These are phyloP conservation scores for Xestia ashworthii DNA, from an alignment of 2,888 invertebrate genomes.

Conservation along the genomic window DNA sequence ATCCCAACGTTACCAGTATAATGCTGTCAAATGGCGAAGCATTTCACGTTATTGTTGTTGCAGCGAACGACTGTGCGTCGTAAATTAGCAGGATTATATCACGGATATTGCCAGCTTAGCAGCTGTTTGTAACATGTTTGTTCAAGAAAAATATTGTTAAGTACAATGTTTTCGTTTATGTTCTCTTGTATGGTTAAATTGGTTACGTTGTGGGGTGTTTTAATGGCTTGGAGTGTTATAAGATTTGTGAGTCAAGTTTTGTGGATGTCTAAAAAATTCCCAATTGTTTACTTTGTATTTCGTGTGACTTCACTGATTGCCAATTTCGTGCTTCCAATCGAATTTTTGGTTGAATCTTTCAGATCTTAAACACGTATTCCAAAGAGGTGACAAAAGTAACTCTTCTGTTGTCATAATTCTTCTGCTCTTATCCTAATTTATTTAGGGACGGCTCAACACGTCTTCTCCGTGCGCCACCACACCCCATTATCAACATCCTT, in stretches of 20 bases:
- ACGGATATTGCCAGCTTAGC: conserved; percentile 60
- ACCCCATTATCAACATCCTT: too few species aligned
- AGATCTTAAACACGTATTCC: too few species aligned
- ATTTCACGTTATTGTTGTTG: conserved; percentile 56
- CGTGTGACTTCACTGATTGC: neutral
- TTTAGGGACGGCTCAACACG: too few species aligned
- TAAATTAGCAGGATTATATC: conserved; percentile 70
- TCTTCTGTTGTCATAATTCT: too few species aligned
- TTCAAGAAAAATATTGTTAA: conserved; percentile 53
- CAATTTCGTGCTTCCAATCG: neutral
- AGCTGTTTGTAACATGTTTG: conserved; percentile 57
- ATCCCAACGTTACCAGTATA: conserved; percentile 67
- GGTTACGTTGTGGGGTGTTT: conserved; percentile 1
- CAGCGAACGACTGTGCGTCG: conserved; percentile 52
- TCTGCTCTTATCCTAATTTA: too few species aligned
- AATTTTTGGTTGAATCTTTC: too few species aligned
- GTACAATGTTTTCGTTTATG: conserved; percentile 39
- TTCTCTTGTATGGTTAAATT: conserved; percentile 23
- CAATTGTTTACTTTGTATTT: neutral
- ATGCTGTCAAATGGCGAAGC: conserved; percentile 66
- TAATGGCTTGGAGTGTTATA: neutral
- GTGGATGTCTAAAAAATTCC: neutral
- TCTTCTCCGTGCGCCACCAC: too few species aligned
- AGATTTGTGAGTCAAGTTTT: neutral
- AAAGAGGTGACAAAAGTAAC: too few species aligned